phyloP scores from a whole-genome alignment of 2,113 vertebrate genomes.

The Callionymus lyra region DNA sequence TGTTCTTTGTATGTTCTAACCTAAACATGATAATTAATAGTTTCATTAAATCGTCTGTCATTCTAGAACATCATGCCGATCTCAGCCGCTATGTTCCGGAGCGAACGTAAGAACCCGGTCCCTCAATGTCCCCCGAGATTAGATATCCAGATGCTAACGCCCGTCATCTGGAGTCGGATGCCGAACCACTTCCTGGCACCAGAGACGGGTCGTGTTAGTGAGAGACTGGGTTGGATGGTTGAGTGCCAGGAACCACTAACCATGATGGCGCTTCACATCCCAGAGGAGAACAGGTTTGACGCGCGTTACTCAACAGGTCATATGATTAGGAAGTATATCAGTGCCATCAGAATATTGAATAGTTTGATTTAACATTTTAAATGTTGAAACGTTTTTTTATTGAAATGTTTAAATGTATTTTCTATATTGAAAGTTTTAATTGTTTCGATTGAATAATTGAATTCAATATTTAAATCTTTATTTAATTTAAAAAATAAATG shows the following conservation, averaged over 20 bases:
- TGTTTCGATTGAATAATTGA: too few relatives aligned
- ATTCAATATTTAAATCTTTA: too few relatives aligned
- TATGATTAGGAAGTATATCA: too few relatives aligned
- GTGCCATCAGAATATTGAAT: too few relatives aligned
- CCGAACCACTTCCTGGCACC: slow-evolving; percentile 77
- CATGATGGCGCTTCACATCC: slow-evolving; percentile 96
- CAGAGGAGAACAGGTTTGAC: slow-evolving; percentile 84
- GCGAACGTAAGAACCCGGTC: slow-evolving; percentile 81
- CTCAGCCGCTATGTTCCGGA: slow-evolving; percentile 90
- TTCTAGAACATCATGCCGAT: slow-evolving; percentile 90
- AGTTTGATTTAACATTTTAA: too few relatives aligned
- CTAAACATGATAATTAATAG: too few relatives aligned
- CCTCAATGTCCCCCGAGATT: slow-evolving; percentile 84
- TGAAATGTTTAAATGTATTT: too few relatives aligned
- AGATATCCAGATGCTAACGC: slow-evolving; percentile 78
- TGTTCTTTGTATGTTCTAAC: neutral
- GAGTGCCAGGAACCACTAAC: slow-evolving; percentile 76
- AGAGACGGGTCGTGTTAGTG: slow-evolving; percentile 68
- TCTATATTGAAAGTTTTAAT: too few relatives aligned
- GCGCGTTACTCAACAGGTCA: neutral
- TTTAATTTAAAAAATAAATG: too few relatives aligned
- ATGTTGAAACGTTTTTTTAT: too few relatives aligned
- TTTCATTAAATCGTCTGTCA: neutral
- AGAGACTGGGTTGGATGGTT: slow-evolving; percentile 82
- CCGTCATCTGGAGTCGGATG: slow-evolving; percentile 91